Evolutionary conservation across 2,113 vertebrate species (phyloP).

Genomic region (Bungarus multicinctus): DNA sequence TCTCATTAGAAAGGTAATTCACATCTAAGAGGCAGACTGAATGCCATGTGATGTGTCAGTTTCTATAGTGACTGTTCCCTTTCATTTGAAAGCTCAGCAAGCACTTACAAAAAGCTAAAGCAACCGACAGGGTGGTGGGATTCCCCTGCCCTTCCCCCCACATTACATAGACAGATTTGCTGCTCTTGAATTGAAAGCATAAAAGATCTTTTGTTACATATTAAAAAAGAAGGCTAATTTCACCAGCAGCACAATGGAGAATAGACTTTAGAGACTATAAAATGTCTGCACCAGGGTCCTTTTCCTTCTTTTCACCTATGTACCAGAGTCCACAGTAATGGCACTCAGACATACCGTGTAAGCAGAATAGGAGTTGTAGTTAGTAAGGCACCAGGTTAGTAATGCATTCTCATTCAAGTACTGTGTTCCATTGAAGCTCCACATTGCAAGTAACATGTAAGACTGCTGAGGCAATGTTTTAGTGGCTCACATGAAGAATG

Average conservation of each 20-base stretch:
- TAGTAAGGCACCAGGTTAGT: neutral
- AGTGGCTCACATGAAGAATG: neutral
- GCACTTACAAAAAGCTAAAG: slow-evolving; percentile 52
- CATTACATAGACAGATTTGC: slow-evolving; percentile 48
- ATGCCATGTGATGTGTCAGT: slow-evolving; percentile 48
- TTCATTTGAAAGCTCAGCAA: slow-evolving; percentile 44
- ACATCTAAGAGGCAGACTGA: slow-evolving; percentile 16
- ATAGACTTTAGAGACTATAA: neutral
- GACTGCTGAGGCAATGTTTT: neutral
- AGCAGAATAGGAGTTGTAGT: neutral
- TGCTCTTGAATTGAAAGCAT: slow-evolving; percentile 48
- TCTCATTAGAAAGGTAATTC: slow-evolving; percentile 35
- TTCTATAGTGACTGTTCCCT: slow-evolving; percentile 66
- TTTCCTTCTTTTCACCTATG: neutral
- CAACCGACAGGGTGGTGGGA: slow-evolving; percentile 18
- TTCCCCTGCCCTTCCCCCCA: neutral
- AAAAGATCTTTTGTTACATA: slow-evolving; percentile 42
- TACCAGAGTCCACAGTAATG: neutral
- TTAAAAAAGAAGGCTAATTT: slow-evolving; percentile 18
- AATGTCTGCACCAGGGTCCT: neutral
- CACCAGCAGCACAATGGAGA: neutral
- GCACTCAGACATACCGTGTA: neutral
- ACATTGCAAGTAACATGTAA: too few species aligned
- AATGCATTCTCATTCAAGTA: neutral
- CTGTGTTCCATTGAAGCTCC: neutral